These are phyloP conservation scores for Caranx ignobilis DNA, from an alignment of 2,113 vertebrate species.

Conservation along the genomic window DNA sequence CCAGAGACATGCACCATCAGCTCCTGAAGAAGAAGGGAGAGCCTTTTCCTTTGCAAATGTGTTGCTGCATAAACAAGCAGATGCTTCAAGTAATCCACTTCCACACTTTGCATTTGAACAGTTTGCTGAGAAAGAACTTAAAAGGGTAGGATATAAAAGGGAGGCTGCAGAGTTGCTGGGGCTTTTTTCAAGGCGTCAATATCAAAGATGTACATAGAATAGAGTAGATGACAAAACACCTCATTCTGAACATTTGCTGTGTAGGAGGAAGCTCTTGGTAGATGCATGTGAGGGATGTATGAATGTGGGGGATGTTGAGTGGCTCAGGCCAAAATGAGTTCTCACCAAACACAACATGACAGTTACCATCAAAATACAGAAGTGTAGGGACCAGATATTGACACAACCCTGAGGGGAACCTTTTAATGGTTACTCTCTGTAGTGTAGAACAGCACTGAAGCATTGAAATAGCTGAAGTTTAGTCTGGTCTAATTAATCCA, in stretches of 20 bases:
- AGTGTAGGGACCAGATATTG: not conserved
- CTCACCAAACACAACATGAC: conserved; percentile 47
- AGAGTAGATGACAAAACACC: conserved; percentile 58
- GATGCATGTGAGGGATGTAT: conserved; percentile 71
- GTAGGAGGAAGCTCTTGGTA: conserved; percentile 76
- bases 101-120: conserved; percentile 1
- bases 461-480: not conserved
- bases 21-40: not conserved
- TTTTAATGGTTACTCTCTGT: not conserved
- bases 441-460: not conserved
- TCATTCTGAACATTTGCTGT: conserved; percentile 76
- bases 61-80: not conserved
- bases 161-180: not conserved
- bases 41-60: not conserved
- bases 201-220: conserved; percentile 65
- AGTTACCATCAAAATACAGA: conserved; percentile 29
- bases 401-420: not conserved
- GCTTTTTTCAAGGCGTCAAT: conserved; percentile 11
- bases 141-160: conserved; percentile 19
- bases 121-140: conserved; percentile 1
- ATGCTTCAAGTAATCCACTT: not conserved
- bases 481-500: not conserved
- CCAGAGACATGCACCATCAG: not conserved
- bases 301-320: conserved; percentile 67
- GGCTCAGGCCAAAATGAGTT: conserved; percentile 57